These are phyloP conservation scores for Rhinolophus ferrumequinum DNA, from an alignment of 2,113 vertebrate genomes.

Conservation along the genomic window DNA sequence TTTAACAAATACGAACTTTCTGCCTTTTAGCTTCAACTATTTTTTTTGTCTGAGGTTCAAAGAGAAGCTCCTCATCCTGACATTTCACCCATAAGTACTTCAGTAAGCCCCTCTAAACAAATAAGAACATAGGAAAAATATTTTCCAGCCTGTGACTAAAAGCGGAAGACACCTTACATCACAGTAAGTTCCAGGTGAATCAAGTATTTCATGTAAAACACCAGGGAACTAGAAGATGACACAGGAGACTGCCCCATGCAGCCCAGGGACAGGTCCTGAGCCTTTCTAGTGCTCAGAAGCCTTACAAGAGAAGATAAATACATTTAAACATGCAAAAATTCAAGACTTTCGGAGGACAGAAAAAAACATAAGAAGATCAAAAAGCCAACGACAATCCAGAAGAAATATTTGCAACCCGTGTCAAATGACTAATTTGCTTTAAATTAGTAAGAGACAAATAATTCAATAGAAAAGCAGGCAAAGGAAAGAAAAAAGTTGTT, in stretches of 20 bases:
- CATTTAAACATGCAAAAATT: rapidly evolving
- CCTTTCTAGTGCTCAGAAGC: background rate
- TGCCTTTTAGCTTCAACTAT: background rate
- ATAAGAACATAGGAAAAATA: background rate
- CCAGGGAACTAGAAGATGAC: background rate
- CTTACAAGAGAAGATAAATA: rapidly evolving
- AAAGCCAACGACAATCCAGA: background rate
- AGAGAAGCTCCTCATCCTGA: background rate
- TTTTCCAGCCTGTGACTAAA: background rate
- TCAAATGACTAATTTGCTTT: background rate
- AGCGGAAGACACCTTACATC: background rate
- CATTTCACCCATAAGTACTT: background rate
- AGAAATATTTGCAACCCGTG: rapidly evolving
- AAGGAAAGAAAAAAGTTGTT: background rate
- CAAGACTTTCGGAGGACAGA: background rate
- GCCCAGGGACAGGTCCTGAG: rapidly evolving
- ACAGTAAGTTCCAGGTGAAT: background rate
- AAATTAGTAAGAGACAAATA: background rate
- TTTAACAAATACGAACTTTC: background rate
- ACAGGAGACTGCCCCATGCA: rapidly evolving
- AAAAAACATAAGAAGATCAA: background rate
- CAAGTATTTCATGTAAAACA: background rate
- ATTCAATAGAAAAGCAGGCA: background rate
- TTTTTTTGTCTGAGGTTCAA: background rate
- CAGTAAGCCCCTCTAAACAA: background rate